Conservation (phyloP, 1,140 invertebrate genomes). For the Diabrotica virgifera region DNA sequence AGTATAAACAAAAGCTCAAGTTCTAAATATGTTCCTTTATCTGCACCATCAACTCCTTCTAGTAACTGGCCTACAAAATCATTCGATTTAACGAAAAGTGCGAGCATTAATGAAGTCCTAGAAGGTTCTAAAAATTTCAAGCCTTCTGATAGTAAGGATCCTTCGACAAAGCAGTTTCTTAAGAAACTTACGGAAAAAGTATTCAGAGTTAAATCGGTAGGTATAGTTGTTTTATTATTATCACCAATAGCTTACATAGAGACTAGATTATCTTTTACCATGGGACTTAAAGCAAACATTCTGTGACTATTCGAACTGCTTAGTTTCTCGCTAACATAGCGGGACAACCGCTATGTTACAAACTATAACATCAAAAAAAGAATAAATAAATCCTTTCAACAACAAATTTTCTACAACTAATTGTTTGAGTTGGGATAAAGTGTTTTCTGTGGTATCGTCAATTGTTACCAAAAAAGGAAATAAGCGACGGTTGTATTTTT, state of each 20-base stretch:
- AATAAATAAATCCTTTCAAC: too few species aligned
- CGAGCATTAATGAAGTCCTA: conserved; percentile 39
- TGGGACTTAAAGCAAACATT: too few species aligned
- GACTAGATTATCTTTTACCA: too few species aligned
- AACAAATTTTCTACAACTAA: too few species aligned
- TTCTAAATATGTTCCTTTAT: conserved; percentile 28
- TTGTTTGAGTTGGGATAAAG: too few species aligned
- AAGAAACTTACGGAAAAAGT: conserved; percentile 74
- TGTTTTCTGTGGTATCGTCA: too few species aligned
- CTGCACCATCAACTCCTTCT: conserved; percentile 29
- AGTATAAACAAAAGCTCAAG: conserved; percentile 31
- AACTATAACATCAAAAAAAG: too few species aligned
- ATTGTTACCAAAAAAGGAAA: too few species aligned
- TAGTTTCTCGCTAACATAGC: too few species aligned
- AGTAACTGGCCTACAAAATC: conserved; percentile 21
- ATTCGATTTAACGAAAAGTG: conserved; percentile 37
- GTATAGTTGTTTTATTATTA: conserved; percentile 39
- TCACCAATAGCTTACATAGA: background rate
- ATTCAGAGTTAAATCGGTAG: conserved; percentile 75
- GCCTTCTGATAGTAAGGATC: conserved; percentile 79
- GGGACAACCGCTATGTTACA: too few species aligned
- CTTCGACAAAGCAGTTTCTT: conserved; percentile 74
- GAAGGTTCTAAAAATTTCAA: conserved; percentile 68
- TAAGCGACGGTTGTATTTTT: too few species aligned
- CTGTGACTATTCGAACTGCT: too few species aligned